These are phyloP conservation scores for Ornithorhynchus anatinus DNA, from an alignment of 2,113 vertebrate species.

Conservation along the genomic window DNA sequence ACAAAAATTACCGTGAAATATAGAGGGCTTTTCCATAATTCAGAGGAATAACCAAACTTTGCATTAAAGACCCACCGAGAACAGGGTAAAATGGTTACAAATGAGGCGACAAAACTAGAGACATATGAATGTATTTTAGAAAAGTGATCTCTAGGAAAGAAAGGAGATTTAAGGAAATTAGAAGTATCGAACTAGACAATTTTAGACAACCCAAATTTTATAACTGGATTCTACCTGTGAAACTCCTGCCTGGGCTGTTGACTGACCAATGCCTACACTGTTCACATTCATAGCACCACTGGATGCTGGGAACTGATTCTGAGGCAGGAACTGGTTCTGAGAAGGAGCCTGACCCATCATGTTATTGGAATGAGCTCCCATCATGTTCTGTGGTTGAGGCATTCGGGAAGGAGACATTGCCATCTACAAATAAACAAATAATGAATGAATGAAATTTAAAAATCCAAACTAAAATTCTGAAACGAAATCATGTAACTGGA, in stretches of 20 bases:
- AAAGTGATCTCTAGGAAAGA: neutral
- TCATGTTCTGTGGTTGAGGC: slow-evolving; percentile 87
- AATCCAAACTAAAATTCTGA: slow-evolving; percentile 5
- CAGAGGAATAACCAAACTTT: neutral
- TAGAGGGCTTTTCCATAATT: neutral
- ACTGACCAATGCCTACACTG: slow-evolving; percentile 80
- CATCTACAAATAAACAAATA: slow-evolving; percentile 76
- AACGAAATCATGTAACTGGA: neutral
- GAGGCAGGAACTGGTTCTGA: slow-evolving; percentile 89
- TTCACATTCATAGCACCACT: slow-evolving; percentile 86
- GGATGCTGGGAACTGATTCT: slow-evolving; percentile 83
- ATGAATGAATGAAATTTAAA: neutral
- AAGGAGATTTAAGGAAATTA: neutral
- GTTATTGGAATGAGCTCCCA: slow-evolving; percentile 84
- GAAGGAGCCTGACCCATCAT: slow-evolving; percentile 83
- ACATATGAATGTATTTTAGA: neutral
- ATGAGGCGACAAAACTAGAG: neutral
- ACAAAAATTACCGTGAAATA: no score
- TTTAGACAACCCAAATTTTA: neutral
- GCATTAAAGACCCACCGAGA: neutral
- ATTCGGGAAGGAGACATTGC: slow-evolving; percentile 94
- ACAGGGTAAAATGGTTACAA: neutral
- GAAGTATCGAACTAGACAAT: neutral
- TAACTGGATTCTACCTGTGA: slow-evolving; percentile 79
- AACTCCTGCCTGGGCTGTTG: slow-evolving; percentile 77